Evolutionary conservation across 2,888 invertebrate genomes (phyloP).

Genomic region (Plagodis pulveraria): DNA sequence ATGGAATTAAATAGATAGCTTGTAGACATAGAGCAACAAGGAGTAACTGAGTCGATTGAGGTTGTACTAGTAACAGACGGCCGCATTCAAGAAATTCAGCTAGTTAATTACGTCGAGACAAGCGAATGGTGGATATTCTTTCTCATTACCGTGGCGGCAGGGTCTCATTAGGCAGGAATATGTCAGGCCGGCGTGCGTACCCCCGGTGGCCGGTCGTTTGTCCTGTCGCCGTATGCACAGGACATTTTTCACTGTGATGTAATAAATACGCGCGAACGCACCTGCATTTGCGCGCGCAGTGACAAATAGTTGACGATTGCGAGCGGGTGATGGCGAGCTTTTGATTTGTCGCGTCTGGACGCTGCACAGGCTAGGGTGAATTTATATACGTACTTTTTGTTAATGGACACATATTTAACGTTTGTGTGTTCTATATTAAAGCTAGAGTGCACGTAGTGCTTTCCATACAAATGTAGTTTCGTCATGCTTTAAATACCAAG

Average conservation of each 20-base stretch:
- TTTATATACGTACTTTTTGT: no score
- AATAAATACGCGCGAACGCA: slow-evolving; percentile 65
- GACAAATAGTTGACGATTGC: slow-evolving; percentile 62
- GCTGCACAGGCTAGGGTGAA: slow-evolving; percentile 13
- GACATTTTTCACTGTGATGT: slow-evolving; percentile 67
- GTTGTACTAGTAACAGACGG: slow-evolving; percentile 31
- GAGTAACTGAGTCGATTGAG: slow-evolving; percentile 33
- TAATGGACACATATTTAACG: background rate
- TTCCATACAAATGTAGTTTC: no score
- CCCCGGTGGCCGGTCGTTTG: slow-evolving; percentile 64
- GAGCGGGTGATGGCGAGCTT: slow-evolving; percentile 48
- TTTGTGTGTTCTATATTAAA: background rate
- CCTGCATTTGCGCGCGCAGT: slow-evolving; percentile 60
- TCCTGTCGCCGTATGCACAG: slow-evolving; percentile 63
- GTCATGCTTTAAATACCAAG: no score
- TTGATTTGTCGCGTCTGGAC: slow-evolving; percentile 31
- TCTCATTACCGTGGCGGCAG: slow-evolving; percentile 64
- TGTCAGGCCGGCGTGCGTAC: slow-evolving; percentile 62
- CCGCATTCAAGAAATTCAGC: slow-evolving; percentile 47
- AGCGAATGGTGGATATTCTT: slow-evolving; percentile 67
- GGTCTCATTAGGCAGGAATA: slow-evolving; percentile 69
- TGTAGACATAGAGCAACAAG: slow-evolving; percentile 18
- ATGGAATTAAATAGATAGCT: slow-evolving; percentile 16
- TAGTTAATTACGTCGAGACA: slow-evolving; percentile 62
- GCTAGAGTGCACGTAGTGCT: no score